phyloP scores from a whole-genome alignment of 2,113 vertebrate species.

The Xiphophorus couchianus region DNA sequence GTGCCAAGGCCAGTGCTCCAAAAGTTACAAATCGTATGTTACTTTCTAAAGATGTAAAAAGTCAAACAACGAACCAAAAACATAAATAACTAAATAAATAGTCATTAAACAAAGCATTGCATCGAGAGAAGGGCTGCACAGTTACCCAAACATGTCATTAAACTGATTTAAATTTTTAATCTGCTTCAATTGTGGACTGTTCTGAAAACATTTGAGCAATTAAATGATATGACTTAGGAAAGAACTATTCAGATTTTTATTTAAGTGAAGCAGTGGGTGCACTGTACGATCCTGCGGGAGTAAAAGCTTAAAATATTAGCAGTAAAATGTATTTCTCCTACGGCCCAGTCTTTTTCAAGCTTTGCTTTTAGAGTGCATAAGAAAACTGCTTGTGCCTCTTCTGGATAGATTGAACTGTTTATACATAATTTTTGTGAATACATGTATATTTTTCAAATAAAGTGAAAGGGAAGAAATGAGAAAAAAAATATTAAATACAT shows the following conservation, averaged over 20 bases:
- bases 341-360: not conserved
- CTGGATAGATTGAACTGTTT: not conserved
- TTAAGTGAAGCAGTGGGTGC: not conserved
- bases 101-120: not conserved
- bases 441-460: not conserved
- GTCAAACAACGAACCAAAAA: not conserved
- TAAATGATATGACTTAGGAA: not conserved
- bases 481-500: not conserved
- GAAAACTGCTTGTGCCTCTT: not conserved
- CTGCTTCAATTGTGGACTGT: conserved; percentile 4
- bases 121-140: not conserved
- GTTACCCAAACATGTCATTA: conserved; percentile 1
- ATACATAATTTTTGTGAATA: not conserved
- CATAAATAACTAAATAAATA: not conserved
- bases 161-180: conserved; percentile 15
- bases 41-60: not conserved
- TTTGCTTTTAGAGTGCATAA: not conserved
- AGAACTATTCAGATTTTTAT: not conserved
- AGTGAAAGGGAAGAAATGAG: not conserved
- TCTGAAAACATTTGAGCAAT: conserved; percentile 6
- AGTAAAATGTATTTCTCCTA: not conserved
- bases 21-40: conserved; percentile 12
- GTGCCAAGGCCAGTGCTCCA: not conserved
- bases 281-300: no score
- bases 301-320: not conserved